Conservation (phyloP, 1,140 invertebrate genomes). For the Drosophila varians region DNA sequence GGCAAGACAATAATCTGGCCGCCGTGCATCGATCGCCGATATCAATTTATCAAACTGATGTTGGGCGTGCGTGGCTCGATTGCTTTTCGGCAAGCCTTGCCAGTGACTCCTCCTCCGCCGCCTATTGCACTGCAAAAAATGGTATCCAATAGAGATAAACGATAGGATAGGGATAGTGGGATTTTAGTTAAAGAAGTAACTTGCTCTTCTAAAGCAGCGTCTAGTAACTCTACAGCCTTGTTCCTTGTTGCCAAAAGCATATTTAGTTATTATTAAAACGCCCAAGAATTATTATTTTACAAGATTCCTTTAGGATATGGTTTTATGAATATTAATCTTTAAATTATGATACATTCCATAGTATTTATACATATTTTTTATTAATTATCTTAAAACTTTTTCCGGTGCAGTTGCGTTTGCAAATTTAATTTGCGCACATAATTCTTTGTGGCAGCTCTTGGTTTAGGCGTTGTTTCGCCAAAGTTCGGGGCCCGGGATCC, state of each 20-base stretch:
- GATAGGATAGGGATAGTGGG: no score
- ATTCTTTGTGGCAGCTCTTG: slow-evolving; percentile 75
- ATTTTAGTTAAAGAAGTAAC: no score
- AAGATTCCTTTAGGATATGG: no score
- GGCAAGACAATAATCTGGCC: slow-evolving; percentile 69
- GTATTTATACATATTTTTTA: no score
- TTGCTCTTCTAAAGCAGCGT: no score
- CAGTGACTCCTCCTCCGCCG: slow-evolving; percentile 28
- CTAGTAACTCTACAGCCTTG: no score
- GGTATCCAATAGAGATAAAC: not conserved
- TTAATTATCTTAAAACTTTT: not conserved
- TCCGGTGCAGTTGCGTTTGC: slow-evolving; percentile 52
- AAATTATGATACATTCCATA: no score
- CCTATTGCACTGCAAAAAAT: slow-evolving; percentile 3
- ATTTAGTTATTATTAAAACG: no score
- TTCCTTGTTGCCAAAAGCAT: no score
- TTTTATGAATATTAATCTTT: no score
- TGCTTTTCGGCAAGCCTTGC: slow-evolving; percentile 66
- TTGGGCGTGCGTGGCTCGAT: slow-evolving; percentile 79
- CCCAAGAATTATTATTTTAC: no score
- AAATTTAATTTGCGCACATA: slow-evolving; percentile 78
- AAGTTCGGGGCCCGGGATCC: slow-evolving; percentile 26
- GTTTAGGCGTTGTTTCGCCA: slow-evolving; percentile 58
- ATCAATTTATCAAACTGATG: slow-evolving; percentile 82
- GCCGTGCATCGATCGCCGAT: slow-evolving; percentile 72